Evolutionary conservation across 2,888 invertebrate species (phyloP).

Genomic region (Apantesis nais): DNA sequence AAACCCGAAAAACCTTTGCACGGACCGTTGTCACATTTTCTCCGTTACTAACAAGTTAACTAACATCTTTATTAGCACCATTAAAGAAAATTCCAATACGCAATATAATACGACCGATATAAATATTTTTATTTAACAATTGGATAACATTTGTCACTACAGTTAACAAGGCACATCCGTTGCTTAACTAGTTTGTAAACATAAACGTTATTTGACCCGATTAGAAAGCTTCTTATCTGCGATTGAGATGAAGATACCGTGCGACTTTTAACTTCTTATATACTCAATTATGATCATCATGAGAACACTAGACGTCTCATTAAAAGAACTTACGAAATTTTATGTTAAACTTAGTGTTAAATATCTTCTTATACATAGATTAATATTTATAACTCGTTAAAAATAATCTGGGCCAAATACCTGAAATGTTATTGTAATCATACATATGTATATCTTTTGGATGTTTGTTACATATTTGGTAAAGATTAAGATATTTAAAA

Average conservation of each 20-base stretch:
- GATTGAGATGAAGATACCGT: slow-evolving; percentile 74
- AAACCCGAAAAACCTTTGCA: neutral
- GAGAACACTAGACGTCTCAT: slow-evolving; percentile 43
- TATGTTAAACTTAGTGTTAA: slow-evolving; percentile 28
- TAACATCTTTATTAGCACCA: neutral
- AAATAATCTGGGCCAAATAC: slow-evolving; percentile 19
- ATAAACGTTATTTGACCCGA: slow-evolving; percentile 77
- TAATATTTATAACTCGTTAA: slow-evolving; percentile 20
- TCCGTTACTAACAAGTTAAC: neutral
- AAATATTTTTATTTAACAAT: slow-evolving; percentile 50
- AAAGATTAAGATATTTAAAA: neutral
- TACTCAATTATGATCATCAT: slow-evolving; percentile 57
- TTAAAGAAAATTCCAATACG: slow-evolving; percentile 15
- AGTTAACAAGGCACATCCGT: slow-evolving; percentile 66
- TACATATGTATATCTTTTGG: slow-evolving; percentile 6
- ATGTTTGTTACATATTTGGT: slow-evolving; percentile 16
- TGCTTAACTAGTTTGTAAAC: slow-evolving; percentile 73
- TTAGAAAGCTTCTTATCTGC: slow-evolving; percentile 76
- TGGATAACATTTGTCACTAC: slow-evolving; percentile 62
- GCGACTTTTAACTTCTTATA: slow-evolving; percentile 62
- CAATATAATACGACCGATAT: slow-evolving; percentile 29
- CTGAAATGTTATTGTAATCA: slow-evolving; percentile 30
- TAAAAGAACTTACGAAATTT: slow-evolving; percentile 39
- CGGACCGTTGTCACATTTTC: neutral
- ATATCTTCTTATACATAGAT: slow-evolving; percentile 16